Evolutionary conservation across 1,140 invertebrate species (phyloP), one percentile per base, ranked within the genome.

Genomic region (Heliconius hermathena): DNA sequence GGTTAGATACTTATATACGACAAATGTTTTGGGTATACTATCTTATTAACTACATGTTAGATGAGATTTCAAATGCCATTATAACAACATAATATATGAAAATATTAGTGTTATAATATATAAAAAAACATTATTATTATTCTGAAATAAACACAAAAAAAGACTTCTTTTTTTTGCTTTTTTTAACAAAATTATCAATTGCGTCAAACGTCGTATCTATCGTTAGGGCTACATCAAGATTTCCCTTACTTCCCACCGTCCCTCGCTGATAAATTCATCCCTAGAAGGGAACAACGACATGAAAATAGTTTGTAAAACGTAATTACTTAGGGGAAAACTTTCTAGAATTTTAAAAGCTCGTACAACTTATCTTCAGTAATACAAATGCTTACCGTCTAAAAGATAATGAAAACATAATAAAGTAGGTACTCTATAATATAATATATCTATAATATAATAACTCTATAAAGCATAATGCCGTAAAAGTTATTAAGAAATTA

Each of bases 221-320:
- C 22, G 57, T 29, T 66, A 66, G 9, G 29, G 57, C 11, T 11
- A 66, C 22, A 66, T 66, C 57, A 66, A 66, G 57, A 66, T 66
- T 18, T 13, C 60, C 57, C 11, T 13, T 26, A 66, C 22, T 66
- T 66, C 22, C 57, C 57, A 29, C 26, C 60, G 60, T 66, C 60
- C 60, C 60, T 66, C n/a, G 54, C 60, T 29, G 60, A 66, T 66
- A 66, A 66, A 66, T 66, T 66, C 41, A 22, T 66, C 60, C 60
- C 60, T 29, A 66, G 8, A 66, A 66, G 60, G 60, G 60, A 66
- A 13, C 26, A 66, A 26, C 22, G 60, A 66, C 60, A 66, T 66
- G 60, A 66, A 66, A 66, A 66, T 66, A 66, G 60, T 66, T 66
- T 66, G 60, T 66, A 66, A 66, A 66, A 66, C 60, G 60, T 66